Base-by-base conservation (phyloP, 2,113 vertebrate species). In the Smithornis capensis region DNA sequence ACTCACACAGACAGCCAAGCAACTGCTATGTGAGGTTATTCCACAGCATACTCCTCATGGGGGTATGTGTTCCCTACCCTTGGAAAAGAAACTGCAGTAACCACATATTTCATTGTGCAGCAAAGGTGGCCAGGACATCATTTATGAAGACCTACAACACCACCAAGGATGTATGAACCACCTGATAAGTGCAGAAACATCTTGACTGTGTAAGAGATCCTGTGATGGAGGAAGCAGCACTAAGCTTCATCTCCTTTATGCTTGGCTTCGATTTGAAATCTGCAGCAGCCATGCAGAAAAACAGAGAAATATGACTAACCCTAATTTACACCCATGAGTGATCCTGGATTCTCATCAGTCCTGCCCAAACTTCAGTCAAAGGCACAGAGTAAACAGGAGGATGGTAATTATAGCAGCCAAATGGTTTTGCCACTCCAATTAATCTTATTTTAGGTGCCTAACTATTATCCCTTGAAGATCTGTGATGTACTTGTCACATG, bases 401-500 rank as follows among this genome's bases (percentile, higher is more conserved):
- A 74, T 50, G 64, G 42, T 90, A 94, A 92, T 95, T 94, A 92
- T 9, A 94, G 80, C 83, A 93, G 64, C 35, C 47, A 93, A 90
- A 87, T 67, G 60, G 50, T 76, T 90, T 88, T 93, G 71, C 68
- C 67, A 89, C 88, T 94, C 86, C 33, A 50, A 50, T 77, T 93
- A 92, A 94, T 93, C 90, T 93, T 35, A 18, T 83, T 87, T 92
- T 63, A 89, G 37, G 44, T 92, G 47, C 62, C 73, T 93, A 93
- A 88, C 90, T 91, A 95, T n/a, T 84, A 59, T 75, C 71, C 50
- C 60, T 81, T 71, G 73, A 81, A 93, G 77, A 68, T 89, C 57
- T 60, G 40, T 52, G 68, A 91, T 81, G 73, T 75, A 47, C 60
- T 81, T 90, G 94, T 94, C 91, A 95, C 56, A 47, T 22, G 49